Conservation (phyloP, 2,797 vertebrate species). For the Fratercula arctica region DNA sequence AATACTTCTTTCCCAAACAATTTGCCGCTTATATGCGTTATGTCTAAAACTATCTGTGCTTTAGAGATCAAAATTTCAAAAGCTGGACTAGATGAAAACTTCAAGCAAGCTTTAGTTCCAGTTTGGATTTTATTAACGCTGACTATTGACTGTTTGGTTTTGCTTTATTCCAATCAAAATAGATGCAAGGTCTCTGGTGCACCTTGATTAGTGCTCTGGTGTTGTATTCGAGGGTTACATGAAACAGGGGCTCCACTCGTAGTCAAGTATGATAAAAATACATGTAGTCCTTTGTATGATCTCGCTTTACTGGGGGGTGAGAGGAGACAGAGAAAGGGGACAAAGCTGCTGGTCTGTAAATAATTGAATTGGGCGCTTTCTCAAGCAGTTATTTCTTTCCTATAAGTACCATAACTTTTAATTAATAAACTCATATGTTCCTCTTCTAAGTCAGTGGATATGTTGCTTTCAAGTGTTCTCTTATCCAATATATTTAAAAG, state of each 20-base stretch:
- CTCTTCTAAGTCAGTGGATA: not conserved
- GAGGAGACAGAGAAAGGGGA: not conserved
- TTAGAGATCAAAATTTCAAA: not conserved
- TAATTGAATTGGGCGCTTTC: not conserved
- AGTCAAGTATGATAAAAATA: not conserved
- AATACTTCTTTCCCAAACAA: not conserved
- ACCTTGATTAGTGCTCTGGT: not conserved
- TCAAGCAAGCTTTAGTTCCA: not conserved
- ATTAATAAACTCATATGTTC: not conserved
- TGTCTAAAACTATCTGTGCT: not conserved
- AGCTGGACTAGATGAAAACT: not conserved
- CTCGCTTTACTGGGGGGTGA: not conserved
- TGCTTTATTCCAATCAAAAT: not conserved
- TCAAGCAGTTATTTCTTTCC: not conserved
- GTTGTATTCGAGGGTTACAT: not conserved
- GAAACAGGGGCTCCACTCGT: not conserved
- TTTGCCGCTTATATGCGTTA: not conserved
- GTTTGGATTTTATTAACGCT: not conserved
- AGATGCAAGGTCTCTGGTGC: not conserved
- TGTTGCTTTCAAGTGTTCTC: not conserved
- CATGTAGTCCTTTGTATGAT: not conserved
- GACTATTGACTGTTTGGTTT: not conserved
- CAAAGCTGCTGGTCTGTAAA: not conserved
- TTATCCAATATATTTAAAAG: not conserved
- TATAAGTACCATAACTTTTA: not conserved